Evolutionary conservation across 1,140 invertebrate species (phyloP).

Genomic region (Drosophila neocordata): DNA sequence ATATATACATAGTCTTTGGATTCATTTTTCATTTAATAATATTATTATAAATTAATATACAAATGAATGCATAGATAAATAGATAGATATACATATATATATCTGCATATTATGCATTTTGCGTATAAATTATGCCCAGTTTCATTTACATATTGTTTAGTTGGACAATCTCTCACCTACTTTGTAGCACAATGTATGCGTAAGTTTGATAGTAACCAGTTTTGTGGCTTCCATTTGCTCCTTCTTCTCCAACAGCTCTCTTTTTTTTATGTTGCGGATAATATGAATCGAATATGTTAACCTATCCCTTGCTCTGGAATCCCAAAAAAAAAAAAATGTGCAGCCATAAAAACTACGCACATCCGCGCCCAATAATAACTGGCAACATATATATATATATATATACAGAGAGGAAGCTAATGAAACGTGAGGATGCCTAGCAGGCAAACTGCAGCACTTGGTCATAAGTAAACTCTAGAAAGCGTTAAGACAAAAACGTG

Average conservation of each 20-base stretch:
- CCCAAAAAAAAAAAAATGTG: neutral
- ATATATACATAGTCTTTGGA: slow-evolving; percentile 29
- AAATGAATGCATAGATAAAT: neutral
- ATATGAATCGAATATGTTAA: no score
- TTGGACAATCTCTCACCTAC: slow-evolving; percentile 51
- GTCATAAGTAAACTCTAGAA: slow-evolving; percentile 68
- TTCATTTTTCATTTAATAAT: slow-evolving; percentile 44
- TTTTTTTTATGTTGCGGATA: neutral
- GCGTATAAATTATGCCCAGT: slow-evolving; percentile 42
- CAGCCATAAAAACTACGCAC: slow-evolving; percentile 12
- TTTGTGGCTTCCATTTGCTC: neutral
- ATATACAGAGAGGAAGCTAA: slow-evolving; percentile 38
- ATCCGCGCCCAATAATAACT: slow-evolving; percentile 26
- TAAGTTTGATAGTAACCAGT: slow-evolving; percentile 5
- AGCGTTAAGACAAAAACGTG: slow-evolving; percentile 58
- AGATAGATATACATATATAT: neutral
- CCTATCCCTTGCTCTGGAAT: no score
- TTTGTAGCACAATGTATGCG: slow-evolving; percentile 30
- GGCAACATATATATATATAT: neutral
- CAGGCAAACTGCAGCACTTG: slow-evolving; percentile 62
- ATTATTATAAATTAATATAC: slow-evolving; percentile 34
- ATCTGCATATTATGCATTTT: neutral
- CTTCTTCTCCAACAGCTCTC: neutral
- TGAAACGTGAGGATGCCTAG: slow-evolving; percentile 59
- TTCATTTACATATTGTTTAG: slow-evolving; percentile 43